Conservation (phyloP, 2,113 vertebrate genomes). For the Microcebus tavaratra region DNA sequence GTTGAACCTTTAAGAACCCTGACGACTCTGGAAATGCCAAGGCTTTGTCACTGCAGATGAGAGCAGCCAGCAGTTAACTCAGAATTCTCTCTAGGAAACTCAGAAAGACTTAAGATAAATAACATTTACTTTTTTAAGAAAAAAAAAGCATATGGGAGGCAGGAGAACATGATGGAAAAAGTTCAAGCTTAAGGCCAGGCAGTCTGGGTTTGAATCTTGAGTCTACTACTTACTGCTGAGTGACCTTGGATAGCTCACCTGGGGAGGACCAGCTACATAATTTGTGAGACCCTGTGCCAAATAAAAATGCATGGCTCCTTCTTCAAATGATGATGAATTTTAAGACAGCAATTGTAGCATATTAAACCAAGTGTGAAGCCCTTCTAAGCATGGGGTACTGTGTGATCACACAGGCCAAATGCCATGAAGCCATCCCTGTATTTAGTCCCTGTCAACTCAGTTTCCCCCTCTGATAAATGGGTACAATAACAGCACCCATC, state of each 20-base stretch:
- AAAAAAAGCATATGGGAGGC: background rate
- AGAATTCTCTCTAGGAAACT: too few species aligned
- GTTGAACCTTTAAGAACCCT: too few species aligned
- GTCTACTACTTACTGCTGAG: rapidly evolving
- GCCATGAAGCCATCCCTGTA: background rate
- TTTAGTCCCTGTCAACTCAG: background rate
- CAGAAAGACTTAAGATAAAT: too few species aligned
- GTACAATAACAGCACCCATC: background rate
- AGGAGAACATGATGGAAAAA: background rate
- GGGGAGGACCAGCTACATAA: background rate
- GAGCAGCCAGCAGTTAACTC: too few species aligned
- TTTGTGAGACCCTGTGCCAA: background rate
- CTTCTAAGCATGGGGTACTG: background rate
- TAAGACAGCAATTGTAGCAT: background rate
- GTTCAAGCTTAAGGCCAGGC: background rate
- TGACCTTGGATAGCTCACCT: background rate
- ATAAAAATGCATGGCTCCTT: background rate
- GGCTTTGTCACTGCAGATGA: too few species aligned
- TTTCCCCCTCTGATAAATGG: background rate
- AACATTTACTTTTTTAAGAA: too few species aligned
- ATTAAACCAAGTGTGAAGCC: background rate
- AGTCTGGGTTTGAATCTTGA: background rate
- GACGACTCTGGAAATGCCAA: too few species aligned
- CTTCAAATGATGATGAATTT: background rate
- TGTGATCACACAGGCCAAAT: background rate